A percentile compares a stretch with the other conserved stretches of the same genome.
phyloP scores from a whole-genome alignment of 1,140 invertebrate species.

The Pseudobourletiella spinata region DNA sequence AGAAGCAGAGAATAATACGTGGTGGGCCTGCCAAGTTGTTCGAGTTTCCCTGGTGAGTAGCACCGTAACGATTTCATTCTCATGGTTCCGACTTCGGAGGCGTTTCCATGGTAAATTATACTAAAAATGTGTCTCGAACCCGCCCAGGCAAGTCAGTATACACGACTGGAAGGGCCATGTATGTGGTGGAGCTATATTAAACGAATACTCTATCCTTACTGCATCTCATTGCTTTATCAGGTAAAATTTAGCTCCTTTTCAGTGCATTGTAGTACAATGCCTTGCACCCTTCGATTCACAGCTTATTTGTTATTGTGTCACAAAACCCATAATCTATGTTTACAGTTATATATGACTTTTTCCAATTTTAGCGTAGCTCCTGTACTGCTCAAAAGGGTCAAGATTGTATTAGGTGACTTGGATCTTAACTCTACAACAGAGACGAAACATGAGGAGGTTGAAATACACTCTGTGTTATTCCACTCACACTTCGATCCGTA shows the following conservation, averaged over 20 bases:
- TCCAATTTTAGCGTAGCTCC: slow-evolving; percentile 17
- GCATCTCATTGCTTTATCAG: slow-evolving; percentile 52
- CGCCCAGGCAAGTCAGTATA: slow-evolving; percentile 39
- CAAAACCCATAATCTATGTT: too few relatives aligned
- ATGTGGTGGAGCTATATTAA: slow-evolving; percentile 53
- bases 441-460: slow-evolving; percentile 35
- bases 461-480: slow-evolving; percentile 38
- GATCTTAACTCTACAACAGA: slow-evolving; percentile 40
- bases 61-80: background rate
- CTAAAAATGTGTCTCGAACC: too few relatives aligned
- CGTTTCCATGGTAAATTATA: too few relatives aligned
- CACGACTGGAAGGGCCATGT: slow-evolving; percentile 44
- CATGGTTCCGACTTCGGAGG: background rate
- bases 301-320: too few relatives aligned
- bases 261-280: too few relatives aligned
- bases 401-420: slow-evolving; percentile 38
- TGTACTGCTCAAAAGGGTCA: slow-evolving; percentile 13
- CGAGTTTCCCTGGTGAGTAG: slow-evolving; percentile 41
- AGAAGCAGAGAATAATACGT: slow-evolving; percentile 40
- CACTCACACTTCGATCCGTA: slow-evolving; percentile 42
- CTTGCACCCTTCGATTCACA: too few relatives aligned
- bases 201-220: slow-evolving; percentile 47
- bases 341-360: too few relatives aligned
- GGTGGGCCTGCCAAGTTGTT: slow-evolving; percentile 39
- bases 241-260: too few relatives aligned